Evolutionary conservation across 2,113 vertebrate genomes (phyloP).

Genomic region (Hemicordylus capensis): DNA sequence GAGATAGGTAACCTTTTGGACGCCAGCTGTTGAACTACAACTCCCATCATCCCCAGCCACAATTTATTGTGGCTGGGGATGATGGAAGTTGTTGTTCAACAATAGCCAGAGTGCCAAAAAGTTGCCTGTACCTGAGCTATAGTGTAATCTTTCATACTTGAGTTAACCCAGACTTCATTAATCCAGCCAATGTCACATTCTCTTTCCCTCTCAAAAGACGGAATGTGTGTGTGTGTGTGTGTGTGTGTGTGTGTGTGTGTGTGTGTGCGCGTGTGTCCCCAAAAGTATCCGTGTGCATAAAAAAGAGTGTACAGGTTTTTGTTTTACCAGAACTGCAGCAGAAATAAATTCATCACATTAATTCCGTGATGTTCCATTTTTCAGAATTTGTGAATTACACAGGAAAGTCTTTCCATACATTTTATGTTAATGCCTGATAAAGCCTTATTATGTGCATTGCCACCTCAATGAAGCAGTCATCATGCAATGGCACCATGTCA

Average conservation of each 20-base stretch:
- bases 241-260: too few relatives aligned
- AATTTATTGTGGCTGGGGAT: too few relatives aligned
- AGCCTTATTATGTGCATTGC: not conserved
- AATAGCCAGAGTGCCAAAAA: too few relatives aligned
- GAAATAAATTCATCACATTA: not conserved
- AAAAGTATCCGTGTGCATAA: not conserved
- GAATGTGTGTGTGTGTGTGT: too few relatives aligned
- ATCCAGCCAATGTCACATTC: not conserved
- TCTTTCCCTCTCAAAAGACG: not conserved
- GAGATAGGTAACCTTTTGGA: too few relatives aligned
- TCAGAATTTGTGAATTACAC: not conserved
- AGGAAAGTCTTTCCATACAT: not conserved
- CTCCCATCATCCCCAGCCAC: too few relatives aligned
- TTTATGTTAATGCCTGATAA: not conserved
- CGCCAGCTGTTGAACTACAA: too few relatives aligned
- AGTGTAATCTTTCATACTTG: not conserved
- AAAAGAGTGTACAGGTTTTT: not conserved
- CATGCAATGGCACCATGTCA: not conserved
- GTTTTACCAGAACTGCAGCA: not conserved
- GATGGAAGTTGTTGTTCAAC: too few relatives aligned
- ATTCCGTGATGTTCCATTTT: not conserved
- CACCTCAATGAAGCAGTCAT: not conserved
- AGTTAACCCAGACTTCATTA: not conserved
- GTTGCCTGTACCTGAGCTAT: too few relatives aligned
- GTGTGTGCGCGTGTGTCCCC: too few relatives aligned